Percentiles rank a stretch among this genome's conserved stretches.
Evolutionary conservation across 1,140 invertebrate species (phyloP).

Genomic region (Drosophila ohnishii): DNA sequence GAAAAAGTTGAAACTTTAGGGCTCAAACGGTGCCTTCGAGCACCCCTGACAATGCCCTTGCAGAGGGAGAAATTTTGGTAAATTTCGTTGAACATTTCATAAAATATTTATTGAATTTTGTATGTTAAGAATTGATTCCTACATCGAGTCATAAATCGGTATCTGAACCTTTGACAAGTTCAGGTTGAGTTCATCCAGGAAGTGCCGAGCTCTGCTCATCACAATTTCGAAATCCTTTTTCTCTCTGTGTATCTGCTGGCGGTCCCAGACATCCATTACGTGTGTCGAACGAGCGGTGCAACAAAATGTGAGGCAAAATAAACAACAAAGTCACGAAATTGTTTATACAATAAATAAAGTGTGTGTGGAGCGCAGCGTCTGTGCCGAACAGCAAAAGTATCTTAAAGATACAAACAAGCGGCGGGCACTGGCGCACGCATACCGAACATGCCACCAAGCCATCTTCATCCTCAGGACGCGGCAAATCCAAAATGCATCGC

Average conservation of each 20-base stretch:
- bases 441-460: constrained; percentile 53
- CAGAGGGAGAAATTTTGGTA: neutral
- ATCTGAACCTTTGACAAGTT: neutral
- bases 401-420: constrained; percentile 77
- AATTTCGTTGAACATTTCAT: neutral
- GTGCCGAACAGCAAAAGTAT: constrained; percentile 73
- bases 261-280: constrained; percentile 63
- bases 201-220: neutral
- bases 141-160: neutral
- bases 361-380: constrained; percentile 50
- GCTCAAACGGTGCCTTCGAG: neutral
- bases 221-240: neutral
- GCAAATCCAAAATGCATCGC: constrained; percentile 30
- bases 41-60: neutral
- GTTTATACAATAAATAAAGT: constrained; percentile 79
- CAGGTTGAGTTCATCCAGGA: neutral
- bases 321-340: constrained; percentile 80
- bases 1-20: neutral
- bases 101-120: neutral
- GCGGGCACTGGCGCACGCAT: constrained; percentile 56
- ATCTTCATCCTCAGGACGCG: constrained; percentile 7
- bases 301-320: constrained; percentile 72
- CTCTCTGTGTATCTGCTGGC: constrained; percentile 13
- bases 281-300: constrained; percentile 66
- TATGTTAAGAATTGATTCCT: neutral